Evolutionary conservation across 2,797 vertebrate species (phyloP).

Genomic region (Pseudotriccus pelzelni): DNA sequence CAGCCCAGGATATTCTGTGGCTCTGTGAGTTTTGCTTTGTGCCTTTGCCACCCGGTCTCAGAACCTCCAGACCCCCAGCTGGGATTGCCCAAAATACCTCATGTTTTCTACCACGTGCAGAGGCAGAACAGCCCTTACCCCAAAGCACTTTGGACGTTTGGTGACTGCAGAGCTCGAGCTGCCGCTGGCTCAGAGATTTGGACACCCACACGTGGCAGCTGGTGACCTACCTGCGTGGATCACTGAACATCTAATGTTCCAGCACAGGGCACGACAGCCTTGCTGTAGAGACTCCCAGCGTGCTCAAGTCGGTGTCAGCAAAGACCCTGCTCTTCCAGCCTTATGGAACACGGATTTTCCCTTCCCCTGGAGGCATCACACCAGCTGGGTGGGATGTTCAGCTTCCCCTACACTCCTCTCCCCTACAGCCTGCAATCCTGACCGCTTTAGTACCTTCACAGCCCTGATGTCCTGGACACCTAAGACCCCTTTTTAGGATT

Average conservation of each 20-base stretch:
- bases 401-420: neutral
- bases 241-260: neutral
- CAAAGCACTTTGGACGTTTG: neutral
- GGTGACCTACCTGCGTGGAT: neutral
- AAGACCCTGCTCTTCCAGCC: neutral
- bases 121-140: neutral
- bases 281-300: neutral
- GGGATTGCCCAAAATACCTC: neutral
- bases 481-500: neutral
- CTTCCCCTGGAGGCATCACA: neutral
- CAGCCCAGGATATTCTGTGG: neutral
- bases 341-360: neutral
- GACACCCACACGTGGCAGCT: neutral
- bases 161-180: neutral
- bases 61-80: neutral
- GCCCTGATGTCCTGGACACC: neutral
- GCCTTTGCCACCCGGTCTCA: neutral
- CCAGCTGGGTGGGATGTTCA: neutral
- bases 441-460: neutral
- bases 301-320: neutral
- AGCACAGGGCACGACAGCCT: neutral
- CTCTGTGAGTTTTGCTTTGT: neutral
- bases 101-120: neutral
- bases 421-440: neutral
- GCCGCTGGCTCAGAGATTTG: neutral